Base-by-base conservation (phyloP, 2,113 vertebrate genomes). In the Ptychochromis oligacanthus region DNA sequence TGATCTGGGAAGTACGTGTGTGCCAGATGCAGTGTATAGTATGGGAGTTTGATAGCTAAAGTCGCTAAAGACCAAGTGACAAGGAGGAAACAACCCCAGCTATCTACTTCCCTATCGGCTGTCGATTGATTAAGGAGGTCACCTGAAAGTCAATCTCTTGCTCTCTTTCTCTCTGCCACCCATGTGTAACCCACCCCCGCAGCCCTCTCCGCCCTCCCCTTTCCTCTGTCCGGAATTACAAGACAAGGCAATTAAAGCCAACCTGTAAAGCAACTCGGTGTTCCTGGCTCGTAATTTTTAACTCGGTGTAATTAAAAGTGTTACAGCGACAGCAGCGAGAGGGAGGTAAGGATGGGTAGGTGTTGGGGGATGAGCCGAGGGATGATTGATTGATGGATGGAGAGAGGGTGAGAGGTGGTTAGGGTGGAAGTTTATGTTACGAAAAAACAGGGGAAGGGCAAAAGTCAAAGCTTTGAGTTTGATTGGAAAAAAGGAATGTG, bases 41-140 rank as follows among this genome's bases (percentile, higher is more conserved):
- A 54, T 54, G 15, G 79, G 12, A 38, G 11, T 24, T 24, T 34
- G 36, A 10, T 22, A 57, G 31, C 18, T 36, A 14, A 22, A 34
- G 52, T 60, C n/a, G 7, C 11, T 26, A n/a, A 80, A 72, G 56
- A 55, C 18, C 36, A 38, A 75, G 49, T 43, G 20, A 56, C 34
- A 75, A 56, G 74, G 77, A 87, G 85, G 79, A 89, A 84, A 74
- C 57, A 57, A 70, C 57, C 13, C 10, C 83, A 46, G 36, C 2
- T 62, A 87, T 88, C 87, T 52, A 62, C 85, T 88, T 92, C 86
- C 84, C 83, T 85, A 94, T 90, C 84, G 88, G 89, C 87, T 92
- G 91, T 90, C 81, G 31, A 94, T 93, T 95, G 92, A 95, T 96
- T 93, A 93, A 86, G 79, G 80, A 94, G 94, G 95, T 95, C 94